Base-by-base conservation (phyloP, 2,888 invertebrate species). In the Folsomia manolachei region DNA sequence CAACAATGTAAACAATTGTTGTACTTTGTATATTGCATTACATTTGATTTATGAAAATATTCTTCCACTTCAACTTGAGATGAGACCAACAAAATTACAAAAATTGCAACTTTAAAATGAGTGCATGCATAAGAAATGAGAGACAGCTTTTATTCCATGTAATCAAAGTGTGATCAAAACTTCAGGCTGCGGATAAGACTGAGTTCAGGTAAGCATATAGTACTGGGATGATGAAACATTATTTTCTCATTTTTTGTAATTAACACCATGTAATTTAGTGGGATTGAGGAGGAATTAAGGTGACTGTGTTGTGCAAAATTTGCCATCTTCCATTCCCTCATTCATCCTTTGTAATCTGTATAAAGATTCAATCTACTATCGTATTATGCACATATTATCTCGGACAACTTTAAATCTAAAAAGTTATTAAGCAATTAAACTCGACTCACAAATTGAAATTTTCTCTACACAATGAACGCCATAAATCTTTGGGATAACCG, bases 391-490 rank as follows among this genome's bases (percentile, higher is more conserved):
- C 39, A 39, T 39, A 39, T 39, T 14, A 39, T 14, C 39, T 39
- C 4, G 39, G 7, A 14, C 39, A 39, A n/a, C n/a, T n/a, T 39
- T 39, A 39, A 39, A 39, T 14, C 14, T 39, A n/a, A 9, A 39
- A 14, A 4, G 39, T 39, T 39, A 39, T 39, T 39, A 39, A 23
- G 23, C 24, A 25, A 62, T 62, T 24, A 62, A 62, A 24, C 18
- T 24, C 25, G 62, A 62, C 62, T 25, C 24, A 18, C 25, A 62
- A 62, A 62, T 62, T 62, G 62, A 62, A 60, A 62, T 62, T 62
- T 19, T 62, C 25, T 25, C 2, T 62, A 19, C 1, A 62, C 19
- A 62, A 2, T 23, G 25, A 62, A 18, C 60, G 39, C 39, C 39
- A 39, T 39, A 9, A 39, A 39, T 39, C 39, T 14, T 9, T 14